phyloP scores from a whole-genome alignment of 2,888 invertebrate genomes.

The Nemotelus pantherinus region DNA sequence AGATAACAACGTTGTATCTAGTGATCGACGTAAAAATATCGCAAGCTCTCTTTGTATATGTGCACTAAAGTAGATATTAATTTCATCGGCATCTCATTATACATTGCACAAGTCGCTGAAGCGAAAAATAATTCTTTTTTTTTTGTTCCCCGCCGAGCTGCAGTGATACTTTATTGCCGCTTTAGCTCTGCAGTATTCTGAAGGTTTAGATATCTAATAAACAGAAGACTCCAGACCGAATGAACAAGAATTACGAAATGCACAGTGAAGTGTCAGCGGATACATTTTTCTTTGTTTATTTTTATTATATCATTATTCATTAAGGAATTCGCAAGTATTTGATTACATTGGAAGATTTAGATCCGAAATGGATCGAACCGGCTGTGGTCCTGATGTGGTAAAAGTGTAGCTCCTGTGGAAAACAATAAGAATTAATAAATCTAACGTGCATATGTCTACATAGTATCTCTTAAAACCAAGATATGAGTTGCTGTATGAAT shows the following conservation, averaged over 20 bases:
- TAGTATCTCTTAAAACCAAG: neutral
- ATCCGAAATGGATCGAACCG: conserved; percentile 1
- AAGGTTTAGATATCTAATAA: conserved; percentile 1
- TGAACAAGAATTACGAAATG: conserved; percentile 3
- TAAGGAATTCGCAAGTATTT: neutral
- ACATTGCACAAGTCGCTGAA: conserved; percentile 57
- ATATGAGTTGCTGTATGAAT: neutral
- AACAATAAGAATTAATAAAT: too few relatives aligned
- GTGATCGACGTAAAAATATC: conserved; percentile 13
- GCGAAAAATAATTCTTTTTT: conserved; percentile 48
- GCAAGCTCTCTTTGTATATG: neutral
- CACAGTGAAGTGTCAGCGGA: neutral
- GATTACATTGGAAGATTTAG: conserved; percentile 27
- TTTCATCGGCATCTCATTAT: conserved; percentile 52
- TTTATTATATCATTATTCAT: too few relatives aligned
- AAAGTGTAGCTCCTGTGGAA: too few relatives aligned
- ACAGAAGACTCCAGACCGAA: conserved; percentile 2
- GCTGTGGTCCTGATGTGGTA: too few relatives aligned
- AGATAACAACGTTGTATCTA: neutral
- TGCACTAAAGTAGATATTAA: conserved; percentile 49
- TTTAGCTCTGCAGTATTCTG: neutral
- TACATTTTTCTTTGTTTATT: too few relatives aligned
- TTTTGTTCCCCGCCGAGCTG: conserved; percentile 23
- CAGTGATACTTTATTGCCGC: neutral
- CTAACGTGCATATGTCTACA: neutral